Evolutionary conservation across 2,113 vertebrate genomes (phyloP).

Genomic region (Eonycteris spelaea): DNA sequence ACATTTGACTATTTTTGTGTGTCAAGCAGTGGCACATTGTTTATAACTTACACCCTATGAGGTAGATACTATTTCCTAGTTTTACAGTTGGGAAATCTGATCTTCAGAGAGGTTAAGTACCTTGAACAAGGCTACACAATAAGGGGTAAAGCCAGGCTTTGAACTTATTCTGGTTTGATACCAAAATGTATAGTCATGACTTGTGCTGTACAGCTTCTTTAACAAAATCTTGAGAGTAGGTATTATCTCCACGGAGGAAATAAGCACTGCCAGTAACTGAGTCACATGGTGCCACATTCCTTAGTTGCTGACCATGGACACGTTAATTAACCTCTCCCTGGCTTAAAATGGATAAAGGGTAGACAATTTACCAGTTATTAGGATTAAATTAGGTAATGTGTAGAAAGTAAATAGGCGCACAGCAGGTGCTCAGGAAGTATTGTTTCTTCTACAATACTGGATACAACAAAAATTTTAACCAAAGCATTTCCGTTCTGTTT

Average conservation of each 20-base stretch:
- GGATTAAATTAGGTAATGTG: background rate
- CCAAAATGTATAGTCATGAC: background rate
- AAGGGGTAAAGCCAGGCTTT: background rate
- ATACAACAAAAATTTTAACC: background rate
- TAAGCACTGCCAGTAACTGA: background rate
- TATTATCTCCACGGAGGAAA: background rate
- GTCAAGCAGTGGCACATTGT: background rate
- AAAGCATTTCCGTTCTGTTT: background rate
- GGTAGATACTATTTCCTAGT: background rate
- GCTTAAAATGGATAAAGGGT: background rate
- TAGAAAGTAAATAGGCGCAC: background rate
- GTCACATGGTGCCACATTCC: background rate
- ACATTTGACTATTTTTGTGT: constrained; percentile 16
- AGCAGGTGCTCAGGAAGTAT: background rate
- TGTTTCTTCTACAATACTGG: background rate
- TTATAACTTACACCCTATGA: background rate
- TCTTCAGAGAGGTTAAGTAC: constrained; percentile 37
- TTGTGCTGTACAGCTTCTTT: background rate
- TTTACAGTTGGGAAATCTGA: constrained; percentile 33
- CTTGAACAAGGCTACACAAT: background rate
- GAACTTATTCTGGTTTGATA: constrained; percentile 12
- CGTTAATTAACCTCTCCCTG: background rate
- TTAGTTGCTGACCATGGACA: background rate
- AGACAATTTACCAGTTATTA: background rate
- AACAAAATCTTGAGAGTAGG: background rate